Evolutionary conservation across 2,888 invertebrate species (phyloP), one percentile per base, ranked within the genome.

Genomic region (Mechanitis messenoides): DNA sequence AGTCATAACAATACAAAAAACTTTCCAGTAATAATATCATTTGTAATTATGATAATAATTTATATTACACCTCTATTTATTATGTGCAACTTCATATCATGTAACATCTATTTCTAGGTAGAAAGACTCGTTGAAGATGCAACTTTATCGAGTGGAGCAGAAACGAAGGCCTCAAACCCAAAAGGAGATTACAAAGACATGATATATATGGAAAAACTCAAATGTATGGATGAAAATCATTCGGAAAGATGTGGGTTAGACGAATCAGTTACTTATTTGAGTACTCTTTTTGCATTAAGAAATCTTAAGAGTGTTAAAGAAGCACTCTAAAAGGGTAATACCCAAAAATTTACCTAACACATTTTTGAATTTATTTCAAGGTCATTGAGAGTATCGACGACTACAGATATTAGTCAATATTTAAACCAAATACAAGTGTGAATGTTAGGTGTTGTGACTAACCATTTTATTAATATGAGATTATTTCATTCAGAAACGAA

Each of bases 191-290:
- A 75, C 69, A 84, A 81, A 46, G 89, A 89, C 65, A 84, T 83
- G 62, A 75, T 86, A 20, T 83, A 74, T 42, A 82, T 85, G 65
- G 88, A 90, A 62, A 85, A 84, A 61, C 80, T 91, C 6, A 77
- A 80, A 64, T 84, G 85, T 56, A 70, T 91, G 71, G 92, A 92
- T 65, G 91, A 91, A 28, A 81, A 71, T 33, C 92, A 92, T 71
- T 87, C 91, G 0, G 83, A 87, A 66, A 77, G 79, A 67, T 83
- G 79, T 60, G 91, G 91, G 80, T 85, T 11, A 42, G 42, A 42
- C 11, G 50, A 71, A 68, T 54, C 11, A 3, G 28, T 50, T 50
- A 31, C 31, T 50, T 7, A 20, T 31, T 28, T 47, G n/a, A 12
- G n/a, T 47, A n/a, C 20, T 20, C 12, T 20, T 20, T n/a, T 47